Percentiles rank a stretch among this genome's conserved stretches.
These are phyloP conservation scores for Pammene aurita DNA, from an alignment of 2,888 invertebrate genomes.

Conservation along the genomic window DNA sequence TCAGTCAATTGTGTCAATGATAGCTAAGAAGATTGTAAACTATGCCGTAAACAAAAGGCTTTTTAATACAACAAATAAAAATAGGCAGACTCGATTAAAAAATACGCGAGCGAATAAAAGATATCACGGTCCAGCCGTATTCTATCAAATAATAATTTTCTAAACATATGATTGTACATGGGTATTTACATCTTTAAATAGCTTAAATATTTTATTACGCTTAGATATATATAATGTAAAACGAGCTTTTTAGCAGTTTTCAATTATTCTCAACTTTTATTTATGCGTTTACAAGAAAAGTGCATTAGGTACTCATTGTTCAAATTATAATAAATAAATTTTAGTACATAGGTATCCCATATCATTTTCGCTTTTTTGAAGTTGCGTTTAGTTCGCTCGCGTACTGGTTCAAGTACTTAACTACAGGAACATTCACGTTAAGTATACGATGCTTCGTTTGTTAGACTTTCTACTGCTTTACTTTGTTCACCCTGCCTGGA, in stretches of 20 bases:
- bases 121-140: slow-evolving; percentile 46
- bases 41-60: slow-evolving; percentile 45
- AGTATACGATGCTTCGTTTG: slow-evolving; percentile 57
- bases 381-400: slow-evolving; percentile 43
- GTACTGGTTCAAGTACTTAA: slow-evolving; percentile 51
- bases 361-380: too few relatives aligned
- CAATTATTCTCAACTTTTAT: too few relatives aligned
- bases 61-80: slow-evolving; percentile 51
- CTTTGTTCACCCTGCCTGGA: slow-evolving; percentile 63
- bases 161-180: neutral
- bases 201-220: neutral
- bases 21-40: slow-evolving; percentile 2
- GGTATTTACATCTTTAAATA: slow-evolving; percentile 40
- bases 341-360: neutral
- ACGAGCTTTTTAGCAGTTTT: neutral
- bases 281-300: too few relatives aligned
- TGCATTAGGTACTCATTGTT: neutral
- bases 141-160: neutral
- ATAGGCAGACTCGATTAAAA: slow-evolving; percentile 55
- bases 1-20: too few relatives aligned
- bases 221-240: neutral
- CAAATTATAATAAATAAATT: slow-evolving; percentile 1
- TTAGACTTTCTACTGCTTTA: slow-evolving; percentile 39
- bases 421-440: slow-evolving; percentile 72
- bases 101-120: slow-evolving; percentile 54